Percentiles rank a stretch among this genome's conserved stretches.
These are phyloP conservation scores for Morinoia aosen DNA, from an alignment of 2,888 invertebrate genomes.

Conservation along the genomic window DNA sequence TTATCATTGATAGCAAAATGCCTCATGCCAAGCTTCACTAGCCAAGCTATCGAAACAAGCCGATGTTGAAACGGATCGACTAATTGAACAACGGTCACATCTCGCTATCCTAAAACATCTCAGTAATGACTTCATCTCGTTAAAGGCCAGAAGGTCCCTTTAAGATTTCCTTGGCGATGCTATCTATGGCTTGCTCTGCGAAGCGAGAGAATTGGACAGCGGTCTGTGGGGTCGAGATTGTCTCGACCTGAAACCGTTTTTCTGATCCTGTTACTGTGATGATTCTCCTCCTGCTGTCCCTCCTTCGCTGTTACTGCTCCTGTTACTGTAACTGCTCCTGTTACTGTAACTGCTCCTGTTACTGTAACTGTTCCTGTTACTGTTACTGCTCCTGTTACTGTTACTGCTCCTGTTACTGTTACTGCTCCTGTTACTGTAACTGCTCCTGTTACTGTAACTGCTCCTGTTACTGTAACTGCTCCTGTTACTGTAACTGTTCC, in stretches of 20 bases:
- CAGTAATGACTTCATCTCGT: neutral
- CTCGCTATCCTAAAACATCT: neutral
- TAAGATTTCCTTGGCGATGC: neutral
- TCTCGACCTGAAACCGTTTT: neutral
- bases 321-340: too few relatives aligned
- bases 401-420: too few relatives aligned
- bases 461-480: too few relatives aligned
- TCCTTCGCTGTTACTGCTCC: neutral
- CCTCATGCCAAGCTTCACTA: neutral
- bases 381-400: too few relatives aligned
- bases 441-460: too few relatives aligned
- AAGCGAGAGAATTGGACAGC: neutral
- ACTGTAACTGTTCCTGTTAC: too few relatives aligned
- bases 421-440: too few relatives aligned
- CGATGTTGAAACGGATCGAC: neutral
- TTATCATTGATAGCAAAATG: too few relatives aligned
- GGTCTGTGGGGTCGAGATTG: neutral
- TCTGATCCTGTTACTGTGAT: too few relatives aligned
- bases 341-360: too few relatives aligned
- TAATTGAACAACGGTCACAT: neutral
- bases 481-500: too few relatives aligned
- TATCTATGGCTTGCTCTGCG: neutral
- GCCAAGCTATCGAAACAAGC: too few relatives aligned
- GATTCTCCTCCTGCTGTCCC: neutral
- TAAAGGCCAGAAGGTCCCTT: neutral